Evolutionary conservation across 2,888 invertebrate species (phyloP), one percentile per base, ranked within the genome.

Genomic region (Rotaria socialis): DNA sequence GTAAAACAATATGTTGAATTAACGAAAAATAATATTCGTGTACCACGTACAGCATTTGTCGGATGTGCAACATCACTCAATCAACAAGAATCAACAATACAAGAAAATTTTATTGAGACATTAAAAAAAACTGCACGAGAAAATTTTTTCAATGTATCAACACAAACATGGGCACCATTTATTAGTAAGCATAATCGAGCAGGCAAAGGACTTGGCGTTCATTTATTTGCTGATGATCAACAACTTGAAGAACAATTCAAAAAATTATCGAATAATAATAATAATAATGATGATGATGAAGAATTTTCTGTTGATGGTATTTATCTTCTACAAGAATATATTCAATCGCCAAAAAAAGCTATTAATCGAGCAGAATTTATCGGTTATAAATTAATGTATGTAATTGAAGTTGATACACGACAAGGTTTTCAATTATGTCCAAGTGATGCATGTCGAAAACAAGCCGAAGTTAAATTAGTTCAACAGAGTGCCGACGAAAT

Each of bases 381-480:
- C n/a, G 80, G 80, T 14, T 80, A 80, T n/a, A 80, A 80, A 47
- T 10, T 47, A 47, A 80, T 80, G 80, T 80, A 80, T 47, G 47
- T 80, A n/a, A 80, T 80, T 47, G 47, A 80, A 80, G 80, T 80
- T 24, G 80, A 80, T 47, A 80, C 80, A 24, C 47, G 43, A n/a
- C 80, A 80, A 80, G 80, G 80, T 47, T 80, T 80, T 80, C 80
- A 80, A 80, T 24, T 80, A 14, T 80, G 80, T 80, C 80, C 80
- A 80, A 80, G 80, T 80, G 80, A 80, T 47, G 80, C 80, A 47
- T 80, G 80, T 80, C 80, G 80, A n/a, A 80, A 80, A 80, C 22
- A 22, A 47, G 11, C 7, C 5, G 80, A 80, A n/a, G 19, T 6
- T 24, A 80, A 80, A n/a, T 47, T 80, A 47, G 80, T 80, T 47